phyloP scores from a whole-genome alignment of 2,888 invertebrate genomes.

The Eupithecia tripunctaria region DNA sequence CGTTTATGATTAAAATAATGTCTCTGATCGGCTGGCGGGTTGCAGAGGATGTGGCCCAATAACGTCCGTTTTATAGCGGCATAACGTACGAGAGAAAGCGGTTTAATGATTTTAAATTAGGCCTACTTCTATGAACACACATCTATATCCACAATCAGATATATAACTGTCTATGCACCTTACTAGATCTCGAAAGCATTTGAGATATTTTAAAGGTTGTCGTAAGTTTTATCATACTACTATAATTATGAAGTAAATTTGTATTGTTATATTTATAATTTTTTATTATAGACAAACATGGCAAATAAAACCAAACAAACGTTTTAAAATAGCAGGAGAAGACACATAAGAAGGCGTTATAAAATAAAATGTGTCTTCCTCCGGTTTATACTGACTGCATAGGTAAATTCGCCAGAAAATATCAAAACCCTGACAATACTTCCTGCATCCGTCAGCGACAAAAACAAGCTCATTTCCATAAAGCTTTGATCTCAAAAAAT shows the following conservation, averaged over 20 bases:
- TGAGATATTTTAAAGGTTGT: neutral
- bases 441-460: conserved; percentile 20
- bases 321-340: neutral
- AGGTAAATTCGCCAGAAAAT: neutral
- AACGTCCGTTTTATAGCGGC: neutral
- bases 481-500: conserved; percentile 39
- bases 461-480: conserved; percentile 26
- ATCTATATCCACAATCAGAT: too few species aligned
- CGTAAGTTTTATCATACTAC: neutral
- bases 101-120: neutral
- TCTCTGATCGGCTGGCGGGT: conserved; percentile 61
- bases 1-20: conserved; percentile 76
- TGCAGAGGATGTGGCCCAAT: conserved; percentile 8
- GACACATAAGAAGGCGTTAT: neutral
- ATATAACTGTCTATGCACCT: too few species aligned
- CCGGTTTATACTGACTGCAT: neutral
- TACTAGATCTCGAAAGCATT: neutral
- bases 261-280: neutral
- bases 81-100: conserved; percentile 1
- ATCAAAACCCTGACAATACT: neutral
- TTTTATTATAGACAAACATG: neutral
- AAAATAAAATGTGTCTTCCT: neutral
- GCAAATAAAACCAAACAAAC: neutral
- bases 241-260: neutral
- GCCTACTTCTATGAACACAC: neutral